These are phyloP conservation scores for Centropristis striata DNA, from an alignment of 2,113 vertebrate genomes.

Conservation along the genomic window DNA sequence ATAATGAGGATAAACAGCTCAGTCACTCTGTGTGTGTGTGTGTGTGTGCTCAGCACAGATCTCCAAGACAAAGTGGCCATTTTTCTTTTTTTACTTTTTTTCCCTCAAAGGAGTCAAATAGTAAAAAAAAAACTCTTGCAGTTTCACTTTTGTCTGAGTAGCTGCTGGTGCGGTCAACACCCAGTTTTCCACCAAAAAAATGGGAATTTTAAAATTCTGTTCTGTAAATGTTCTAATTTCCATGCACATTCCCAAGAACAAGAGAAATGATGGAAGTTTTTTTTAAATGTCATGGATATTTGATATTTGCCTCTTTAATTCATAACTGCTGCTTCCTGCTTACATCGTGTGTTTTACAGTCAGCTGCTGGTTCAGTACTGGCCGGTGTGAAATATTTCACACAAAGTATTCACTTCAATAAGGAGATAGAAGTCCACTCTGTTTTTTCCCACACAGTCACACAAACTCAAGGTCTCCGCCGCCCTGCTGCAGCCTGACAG, in stretches of 20 bases:
- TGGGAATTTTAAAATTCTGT: no score
- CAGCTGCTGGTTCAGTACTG: not conserved
- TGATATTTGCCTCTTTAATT: not conserved
- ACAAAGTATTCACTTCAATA: not conserved
- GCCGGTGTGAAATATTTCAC: no score
- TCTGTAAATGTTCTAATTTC: no score
- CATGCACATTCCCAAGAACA: conserved; percentile 13
- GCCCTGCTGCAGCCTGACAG: not conserved
- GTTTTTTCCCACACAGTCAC: not conserved
- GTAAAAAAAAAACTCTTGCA: not conserved
- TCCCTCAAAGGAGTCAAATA: no score
- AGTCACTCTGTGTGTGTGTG: not conserved
- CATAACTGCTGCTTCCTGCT: no score
- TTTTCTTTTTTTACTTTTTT: not conserved
- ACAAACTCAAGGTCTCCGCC: not conserved
- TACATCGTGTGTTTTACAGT: no score
- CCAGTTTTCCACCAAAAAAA: no score
- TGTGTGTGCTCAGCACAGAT: conserved; percentile 7
- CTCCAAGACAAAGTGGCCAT: not conserved
- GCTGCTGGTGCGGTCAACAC: not conserved
- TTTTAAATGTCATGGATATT: no score
- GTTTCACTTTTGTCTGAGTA: not conserved
- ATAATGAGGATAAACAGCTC: conserved; percentile 54
- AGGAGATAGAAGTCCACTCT: not conserved
- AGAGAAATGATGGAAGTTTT: conserved; percentile 2